Base-by-base conservation (phyloP, 2,888 invertebrate genomes). In the Cerastoderma edule region DNA sequence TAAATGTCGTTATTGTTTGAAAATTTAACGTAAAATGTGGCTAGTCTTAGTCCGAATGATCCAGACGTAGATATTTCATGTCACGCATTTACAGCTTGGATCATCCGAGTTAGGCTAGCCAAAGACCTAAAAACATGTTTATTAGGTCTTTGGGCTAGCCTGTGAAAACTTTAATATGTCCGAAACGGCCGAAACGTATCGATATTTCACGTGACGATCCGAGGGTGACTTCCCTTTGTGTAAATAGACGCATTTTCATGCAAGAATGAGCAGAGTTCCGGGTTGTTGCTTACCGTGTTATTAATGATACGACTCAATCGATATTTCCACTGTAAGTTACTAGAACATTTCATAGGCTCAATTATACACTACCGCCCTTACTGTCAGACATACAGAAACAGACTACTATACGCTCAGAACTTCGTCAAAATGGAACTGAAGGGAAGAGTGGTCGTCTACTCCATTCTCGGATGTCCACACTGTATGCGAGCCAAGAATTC, bases 401-500 rank as follows among this genome's bases (percentile, higher is more conserved):
- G 24, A 39, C 35, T 8, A 22, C 8, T n/a, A 39, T 60, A 10
- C 27, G 22, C 39, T 33, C 30, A 27, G 13, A 39, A 50, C 16
- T 10, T 24, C 22, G 8, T 39, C 48, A 50, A 57, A 5, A 88
- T 88, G 88, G 87, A 89, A 16, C 22, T 89, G 27, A 86, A 89
- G 67, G 92, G 92, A 0, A 84, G 89, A 33, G 88, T 93, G n/a
- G 24, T 92, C 2, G 88, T 93, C 1, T 93, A 91, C 68, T 92
- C 92, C 6, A 89, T 91, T n/a, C 72, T 89, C 30, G 92, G 92
- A 2, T 93, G 93, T 79, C 91, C 91, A 0, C 91, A 92, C 67
- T 92, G 92, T 69, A 88, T 92, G 89, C 75, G 82, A 27, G 91
- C 92, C 5, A 92, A 92, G 82, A 85, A 87, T 70, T 78, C 84